A percentile compares a stretch with the other conserved stretches of the same genome.
Evolutionary conservation across 2,113 vertebrate genomes (phyloP).

Genomic region (Phodopus roborovskii): DNA sequence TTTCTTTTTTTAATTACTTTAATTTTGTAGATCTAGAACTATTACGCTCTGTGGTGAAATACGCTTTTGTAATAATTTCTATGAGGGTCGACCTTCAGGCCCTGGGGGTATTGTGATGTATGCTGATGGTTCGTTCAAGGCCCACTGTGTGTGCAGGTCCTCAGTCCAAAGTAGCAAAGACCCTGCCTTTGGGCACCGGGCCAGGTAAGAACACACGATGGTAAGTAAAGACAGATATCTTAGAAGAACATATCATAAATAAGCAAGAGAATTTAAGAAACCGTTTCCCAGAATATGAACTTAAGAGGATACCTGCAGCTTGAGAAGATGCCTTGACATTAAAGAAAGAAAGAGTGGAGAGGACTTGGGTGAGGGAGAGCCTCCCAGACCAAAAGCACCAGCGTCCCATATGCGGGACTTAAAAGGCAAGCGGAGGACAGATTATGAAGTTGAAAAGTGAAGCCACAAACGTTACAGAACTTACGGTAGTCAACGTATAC

Average conservation of each 20-base stretch:
- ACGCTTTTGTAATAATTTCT: background rate
- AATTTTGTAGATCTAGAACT: background rate
- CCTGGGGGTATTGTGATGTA: background rate
- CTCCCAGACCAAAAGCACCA: background rate
- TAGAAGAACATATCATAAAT: background rate
- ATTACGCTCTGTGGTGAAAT: background rate
- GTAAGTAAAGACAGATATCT: background rate
- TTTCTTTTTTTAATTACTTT: background rate
- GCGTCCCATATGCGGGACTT: background rate
- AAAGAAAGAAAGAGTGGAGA: background rate
- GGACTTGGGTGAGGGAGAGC: background rate
- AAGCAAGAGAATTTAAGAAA: background rate
- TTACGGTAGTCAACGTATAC: background rate
- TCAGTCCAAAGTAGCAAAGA: background rate
- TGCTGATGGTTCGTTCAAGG: background rate
- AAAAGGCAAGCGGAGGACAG: background rate
- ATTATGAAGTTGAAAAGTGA: background rate
- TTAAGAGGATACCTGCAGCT: background rate
- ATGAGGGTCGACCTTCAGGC: too few species aligned
- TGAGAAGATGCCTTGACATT: background rate
- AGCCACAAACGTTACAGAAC: background rate
- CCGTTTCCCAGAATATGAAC: background rate
- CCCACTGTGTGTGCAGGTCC: background rate
- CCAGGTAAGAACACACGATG: background rate
- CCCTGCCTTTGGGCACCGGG: background rate